phyloP scores from a whole-genome alignment of 2,888 invertebrate species.

The Neoascia interrupta region DNA sequence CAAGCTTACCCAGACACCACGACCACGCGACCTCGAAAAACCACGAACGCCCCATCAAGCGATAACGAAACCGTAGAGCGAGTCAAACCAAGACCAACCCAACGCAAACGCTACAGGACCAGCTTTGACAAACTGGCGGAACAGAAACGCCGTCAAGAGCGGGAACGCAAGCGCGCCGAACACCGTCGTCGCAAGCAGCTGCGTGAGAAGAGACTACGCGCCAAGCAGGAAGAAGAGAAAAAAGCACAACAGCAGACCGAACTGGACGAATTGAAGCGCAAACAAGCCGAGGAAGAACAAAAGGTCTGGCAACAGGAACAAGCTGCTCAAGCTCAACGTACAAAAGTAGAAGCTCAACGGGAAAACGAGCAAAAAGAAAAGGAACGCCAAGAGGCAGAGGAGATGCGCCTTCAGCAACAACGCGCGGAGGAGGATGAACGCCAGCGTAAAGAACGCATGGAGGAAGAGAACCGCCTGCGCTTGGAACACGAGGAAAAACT shows the following conservation, averaged over 20 bases:
- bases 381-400: constrained; percentile 70
- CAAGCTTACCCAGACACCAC: constrained; percentile 61
- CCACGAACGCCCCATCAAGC: constrained; percentile 36
- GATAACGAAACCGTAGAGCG: constrained; percentile 61
- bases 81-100: constrained; percentile 11
- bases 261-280: constrained; percentile 71
- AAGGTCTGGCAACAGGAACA: constrained; percentile 50
- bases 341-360: constrained; percentile 23
- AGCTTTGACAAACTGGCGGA: constrained; percentile 44
- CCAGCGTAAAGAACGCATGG: constrained; percentile 72
- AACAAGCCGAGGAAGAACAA: constrained; percentile 71
- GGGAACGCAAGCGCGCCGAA: constrained; percentile 68
- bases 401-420: constrained; percentile 71
- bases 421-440: constrained; percentile 73
- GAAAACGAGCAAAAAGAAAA: constrained; percentile 56
- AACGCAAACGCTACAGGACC: constrained; percentile 29
- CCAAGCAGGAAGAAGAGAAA: constrained; percentile 70
- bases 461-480: constrained; percentile 72
- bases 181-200: constrained; percentile 32
- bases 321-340: constrained; percentile 21
- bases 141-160: constrained; percentile 45
- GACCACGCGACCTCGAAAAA: constrained; percentile 48
- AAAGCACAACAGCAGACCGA: constrained; percentile 70
- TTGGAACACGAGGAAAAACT: constrained; percentile 74
- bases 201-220: constrained; percentile 28